Percentiles rank a stretch among this genome's conserved stretches.
These are phyloP conservation scores for Diplazon laetatorius DNA, from an alignment of 2,888 invertebrate species.

Conservation along the genomic window DNA sequence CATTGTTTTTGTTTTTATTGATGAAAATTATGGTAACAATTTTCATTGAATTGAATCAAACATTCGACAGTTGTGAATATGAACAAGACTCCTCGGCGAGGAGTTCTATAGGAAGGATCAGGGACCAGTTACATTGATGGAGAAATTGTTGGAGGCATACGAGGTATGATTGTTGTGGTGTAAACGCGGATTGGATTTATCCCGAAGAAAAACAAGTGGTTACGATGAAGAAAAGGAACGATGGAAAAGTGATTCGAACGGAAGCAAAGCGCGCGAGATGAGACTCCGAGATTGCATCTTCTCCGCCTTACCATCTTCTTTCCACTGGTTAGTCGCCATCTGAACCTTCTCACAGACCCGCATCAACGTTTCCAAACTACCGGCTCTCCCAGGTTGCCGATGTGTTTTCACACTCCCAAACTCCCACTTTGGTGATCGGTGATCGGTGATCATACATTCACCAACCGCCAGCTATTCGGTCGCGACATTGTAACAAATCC, in stretches of 20 bases:
- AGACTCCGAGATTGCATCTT: slow-evolving; percentile 72
- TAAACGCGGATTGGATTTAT: slow-evolving; percentile 60
- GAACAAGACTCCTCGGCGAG: too few relatives aligned
- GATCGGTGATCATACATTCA: slow-evolving; percentile 20
- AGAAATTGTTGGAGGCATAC: not conserved
- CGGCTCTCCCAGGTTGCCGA: slow-evolving; percentile 17
- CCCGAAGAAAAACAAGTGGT: slow-evolving; percentile 62
- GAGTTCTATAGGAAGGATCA: too few relatives aligned
- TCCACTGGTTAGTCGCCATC: slow-evolving; percentile 39
- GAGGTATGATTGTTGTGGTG: too few relatives aligned
- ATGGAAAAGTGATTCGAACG: slow-evolving; percentile 69
- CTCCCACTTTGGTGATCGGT: slow-evolving; percentile 58
- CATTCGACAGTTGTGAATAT: too few relatives aligned
- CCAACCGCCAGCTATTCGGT: not conserved
- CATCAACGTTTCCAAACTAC: slow-evolving; percentile 37
- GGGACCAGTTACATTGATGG: too few relatives aligned
- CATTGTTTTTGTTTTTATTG: too few relatives aligned
- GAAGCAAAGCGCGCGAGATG: slow-evolving; percentile 72
- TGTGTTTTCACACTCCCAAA: slow-evolving; percentile 54
- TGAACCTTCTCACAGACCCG: slow-evolving; percentile 50
- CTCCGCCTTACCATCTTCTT: slow-evolving; percentile 65
- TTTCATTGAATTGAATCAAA: too few relatives aligned
- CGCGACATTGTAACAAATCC: slow-evolving; percentile 30
- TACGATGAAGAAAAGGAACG: slow-evolving; percentile 61
- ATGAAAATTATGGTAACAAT: too few relatives aligned